Conservation (phyloP, 1,140 invertebrate species). For the Leptopilina clavipes region DNA sequence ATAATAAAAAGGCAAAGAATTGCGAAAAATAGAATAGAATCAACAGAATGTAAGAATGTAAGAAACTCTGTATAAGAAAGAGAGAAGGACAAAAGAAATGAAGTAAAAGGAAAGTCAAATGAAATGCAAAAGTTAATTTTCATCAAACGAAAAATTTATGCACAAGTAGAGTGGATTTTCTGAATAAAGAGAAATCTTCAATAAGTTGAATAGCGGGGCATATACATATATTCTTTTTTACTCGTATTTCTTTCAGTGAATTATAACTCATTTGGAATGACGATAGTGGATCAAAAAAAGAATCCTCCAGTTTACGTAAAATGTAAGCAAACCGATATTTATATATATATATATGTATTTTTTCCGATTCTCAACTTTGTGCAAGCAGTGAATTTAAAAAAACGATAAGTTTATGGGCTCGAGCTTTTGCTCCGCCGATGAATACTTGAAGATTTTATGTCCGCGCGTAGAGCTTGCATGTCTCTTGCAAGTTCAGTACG, state of each 20-base stretch:
- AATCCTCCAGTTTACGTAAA: neutral
- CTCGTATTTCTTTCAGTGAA: neutral
- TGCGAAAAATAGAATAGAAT: no score
- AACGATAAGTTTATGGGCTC: conserved; percentile 18
- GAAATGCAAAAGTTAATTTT: neutral
- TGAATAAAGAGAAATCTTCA: neutral
- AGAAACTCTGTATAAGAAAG: neutral
- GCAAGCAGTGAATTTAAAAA: conserved; percentile 8
- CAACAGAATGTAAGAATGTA: no score
- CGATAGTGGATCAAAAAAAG: neutral
- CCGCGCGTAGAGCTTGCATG: neutral
- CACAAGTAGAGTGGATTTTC: neutral
- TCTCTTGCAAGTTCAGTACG: conserved; percentile 9
- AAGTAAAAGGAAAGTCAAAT: neutral
- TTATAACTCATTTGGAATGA: neutral
- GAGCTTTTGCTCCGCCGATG: neutral
- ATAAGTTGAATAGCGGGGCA: neutral
- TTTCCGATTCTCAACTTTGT: neutral
- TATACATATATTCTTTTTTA: neutral
- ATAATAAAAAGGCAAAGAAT: no score
- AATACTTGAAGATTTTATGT: conserved; percentile 28
- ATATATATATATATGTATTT: neutral
- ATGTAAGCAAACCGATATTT: neutral
- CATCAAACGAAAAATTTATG: neutral
- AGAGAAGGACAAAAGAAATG: neutral